A percentile compares a stretch with the other conserved stretches of the same genome.
Evolutionary conservation across 2,797 vertebrate genomes (phyloP).

Genomic region (Uromys caudimaculatus): DNA sequence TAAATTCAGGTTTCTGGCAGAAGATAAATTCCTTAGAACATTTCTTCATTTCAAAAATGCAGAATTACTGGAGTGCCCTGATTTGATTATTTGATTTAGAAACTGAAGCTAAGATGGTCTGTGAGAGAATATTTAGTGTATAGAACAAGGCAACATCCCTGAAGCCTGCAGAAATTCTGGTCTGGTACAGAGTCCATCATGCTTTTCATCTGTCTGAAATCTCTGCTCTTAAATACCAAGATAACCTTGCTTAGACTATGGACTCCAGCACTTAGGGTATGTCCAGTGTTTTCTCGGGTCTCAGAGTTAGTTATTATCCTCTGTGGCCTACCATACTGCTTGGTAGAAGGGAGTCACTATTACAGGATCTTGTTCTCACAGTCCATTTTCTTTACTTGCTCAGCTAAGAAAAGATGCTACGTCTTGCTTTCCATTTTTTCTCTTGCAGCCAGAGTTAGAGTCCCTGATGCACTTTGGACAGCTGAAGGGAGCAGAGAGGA

Average conservation of each 20-base stretch:
- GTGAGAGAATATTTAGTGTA: not conserved
- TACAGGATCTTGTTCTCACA: not conserved
- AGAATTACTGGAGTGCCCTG: conserved; percentile 33
- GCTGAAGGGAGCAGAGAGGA: not conserved
- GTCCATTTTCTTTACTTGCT: not conserved
- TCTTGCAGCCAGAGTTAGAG: not conserved
- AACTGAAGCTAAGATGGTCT: not conserved
- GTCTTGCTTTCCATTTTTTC: conserved; percentile 16
- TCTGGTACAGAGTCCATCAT: not conserved
- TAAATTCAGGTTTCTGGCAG: conserved; percentile 69
- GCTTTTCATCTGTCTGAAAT: not conserved
- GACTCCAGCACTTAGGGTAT: not conserved
- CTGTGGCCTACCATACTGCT: not conserved
- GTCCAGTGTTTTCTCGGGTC: not conserved
- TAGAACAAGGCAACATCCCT: not conserved
- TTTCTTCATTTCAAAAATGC: conserved; percentile 62
- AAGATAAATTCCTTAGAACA: conserved; percentile 71
- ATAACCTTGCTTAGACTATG: not conserved
- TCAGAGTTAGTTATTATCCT: not conserved
- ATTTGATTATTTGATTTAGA: conserved; percentile 62
- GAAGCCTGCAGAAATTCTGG: not conserved
- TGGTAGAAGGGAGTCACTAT: not conserved
- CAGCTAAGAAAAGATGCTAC: not conserved
- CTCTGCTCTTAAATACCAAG: not conserved
- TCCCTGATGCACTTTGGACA: not conserved